Base-by-base conservation (phyloP, 64 coral and sea anemone species). In the Cladopsammia gracilis region DNA sequence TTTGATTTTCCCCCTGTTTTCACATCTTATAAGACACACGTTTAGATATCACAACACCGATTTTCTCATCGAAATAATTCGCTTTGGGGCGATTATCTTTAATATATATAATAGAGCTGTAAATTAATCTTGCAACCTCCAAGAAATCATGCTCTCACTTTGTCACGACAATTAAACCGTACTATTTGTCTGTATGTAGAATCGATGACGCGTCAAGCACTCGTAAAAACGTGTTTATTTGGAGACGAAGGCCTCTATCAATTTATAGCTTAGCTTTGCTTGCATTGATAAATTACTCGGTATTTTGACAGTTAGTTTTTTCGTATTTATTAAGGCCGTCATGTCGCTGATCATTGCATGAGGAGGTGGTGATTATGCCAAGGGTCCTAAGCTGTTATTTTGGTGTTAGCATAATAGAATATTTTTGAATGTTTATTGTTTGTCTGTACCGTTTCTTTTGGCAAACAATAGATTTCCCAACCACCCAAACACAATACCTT, bases 371-470 rank as follows among this genome's bases (percentile, higher is more conserved):
- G 46, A 84, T 84, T 84, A 67, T 67, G 19, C 20, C 8, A 49
- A 51, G 42, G 62, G 72, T 49, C 15, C 47, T 67, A 23, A 48
- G 43, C 60, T 84, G 60, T 84, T 66, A 84, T 67, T 84, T 65
- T 84, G 62, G 60, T 84, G 44, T 84, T 18, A 68, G 61, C 62
- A 68, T 84, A 84, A 84, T 84, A 66, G 80, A 18, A 65, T 25
- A 43, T 50, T 67, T 60, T 43, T 50, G 58, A 84, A 84, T 84
- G 80, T 84, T 84, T 84, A 84, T 84, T 68, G 80, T 84, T 84
- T 84, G 80, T 84, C 80, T 52, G 7, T 43, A 22, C 42, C 45
- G 44, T 84, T 50, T 59, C 62, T 68, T 84, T 34, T 23, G 61
- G 45, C 80, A 84, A 84, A 84, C 80, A 84, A 84, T 68, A 50